A percentile compares a stretch with the other conserved stretches of the same genome.
phyloP scores from a whole-genome alignment of 2,113 vertebrate genomes.

The Trogon melanurus region DNA sequence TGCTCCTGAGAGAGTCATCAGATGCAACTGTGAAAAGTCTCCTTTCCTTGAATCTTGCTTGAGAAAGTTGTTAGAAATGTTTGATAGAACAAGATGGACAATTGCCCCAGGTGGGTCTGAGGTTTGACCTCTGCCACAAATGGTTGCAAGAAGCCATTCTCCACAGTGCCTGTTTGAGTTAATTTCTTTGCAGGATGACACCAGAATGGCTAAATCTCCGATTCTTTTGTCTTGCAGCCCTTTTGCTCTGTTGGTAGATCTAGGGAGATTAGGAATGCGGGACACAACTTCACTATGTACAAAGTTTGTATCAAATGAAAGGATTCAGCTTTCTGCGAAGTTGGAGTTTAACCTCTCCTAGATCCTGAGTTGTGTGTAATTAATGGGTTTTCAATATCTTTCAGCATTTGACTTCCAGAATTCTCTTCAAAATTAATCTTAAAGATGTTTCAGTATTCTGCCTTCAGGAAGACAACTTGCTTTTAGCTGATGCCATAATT shows the following conservation, averaged over 20 bases:
- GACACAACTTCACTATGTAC: conserved; percentile 30
- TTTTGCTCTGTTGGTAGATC: conserved; percentile 14
- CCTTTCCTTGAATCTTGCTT: neutral
- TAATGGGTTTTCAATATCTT: conserved; percentile 70
- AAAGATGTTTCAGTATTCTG: conserved; percentile 62
- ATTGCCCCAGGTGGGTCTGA: conserved; percentile 46
- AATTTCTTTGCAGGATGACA: conserved; percentile 42
- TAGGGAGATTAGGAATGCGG: conserved; percentile 54
- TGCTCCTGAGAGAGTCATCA: conserved; percentile 17
- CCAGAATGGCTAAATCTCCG: neutral
- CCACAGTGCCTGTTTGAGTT: neutral
- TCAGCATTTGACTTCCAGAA: conserved; percentile 70
- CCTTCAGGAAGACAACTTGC: conserved; percentile 63
- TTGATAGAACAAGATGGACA: conserved; percentile 51
- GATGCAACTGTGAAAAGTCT: conserved; percentile 5
- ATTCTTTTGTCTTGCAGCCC: conserved; percentile 32
- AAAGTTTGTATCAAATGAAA: conserved; percentile 71
- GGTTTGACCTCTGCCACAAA: conserved; percentile 29
- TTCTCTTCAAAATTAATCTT: conserved; percentile 70
- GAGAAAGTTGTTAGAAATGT: conserved; percentile 39
- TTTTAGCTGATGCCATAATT: conserved; percentile 35
- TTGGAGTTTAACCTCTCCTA: conserved; percentile 69
- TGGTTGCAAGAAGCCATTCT: conserved; percentile 4
- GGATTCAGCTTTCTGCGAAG: conserved; percentile 68
- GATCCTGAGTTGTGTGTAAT: conserved; percentile 67